Evolutionary conservation across 2,888 invertebrate species (phyloP), one percentile per base, ranked within the genome.

Genomic region (Artemia sinica): DNA sequence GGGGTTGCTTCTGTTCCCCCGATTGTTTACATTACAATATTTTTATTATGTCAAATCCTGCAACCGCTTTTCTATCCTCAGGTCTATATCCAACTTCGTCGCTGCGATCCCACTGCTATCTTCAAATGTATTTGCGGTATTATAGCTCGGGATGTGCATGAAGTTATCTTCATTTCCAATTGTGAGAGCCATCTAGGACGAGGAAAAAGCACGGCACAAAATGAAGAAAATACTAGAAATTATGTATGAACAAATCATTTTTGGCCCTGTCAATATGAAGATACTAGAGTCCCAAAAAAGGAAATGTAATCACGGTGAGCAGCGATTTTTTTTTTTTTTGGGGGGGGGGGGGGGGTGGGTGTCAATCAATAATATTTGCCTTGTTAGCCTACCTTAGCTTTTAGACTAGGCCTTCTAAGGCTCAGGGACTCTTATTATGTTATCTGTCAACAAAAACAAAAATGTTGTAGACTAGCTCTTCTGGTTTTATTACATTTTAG

Each of bases 221-320:
- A 58, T 28, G 49, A 66, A 41, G 67, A n/a, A 41, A 10, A 49
- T 66, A 48, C 67, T 49, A 13, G 49, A 41, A 49, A 49, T 66
- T 41, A 66, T 18, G 28, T 66, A 12, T 50, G 58, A 69, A 49
- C 65, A 14, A 49, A 63, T 14, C 51, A 63, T 13, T 58, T 49
- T 49, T 49, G 69, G 14, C 18, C 63, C 10, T 48, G 48, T 58
- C 8, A 18, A n/a, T 12, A 58, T 50, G 66, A 69, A n/a, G 41
- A 65, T 70, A 6, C 67, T 52, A 12, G 70, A 70, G 52, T 70
- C n/a, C 70, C 11, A 69, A 69, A 49, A 50, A 70, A 63, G 70
- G 70, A 51, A 69, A 69, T 49, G 66, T 69, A 10, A 66, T 69
- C 9, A 66, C 69, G 63, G 70, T 70, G 68, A 66, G 67, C 13